Evolutionary conservation across 1,140 invertebrate genomes (phyloP), one percentile per base, ranked within the genome.

Genomic region (Leptopilina clavipes): DNA sequence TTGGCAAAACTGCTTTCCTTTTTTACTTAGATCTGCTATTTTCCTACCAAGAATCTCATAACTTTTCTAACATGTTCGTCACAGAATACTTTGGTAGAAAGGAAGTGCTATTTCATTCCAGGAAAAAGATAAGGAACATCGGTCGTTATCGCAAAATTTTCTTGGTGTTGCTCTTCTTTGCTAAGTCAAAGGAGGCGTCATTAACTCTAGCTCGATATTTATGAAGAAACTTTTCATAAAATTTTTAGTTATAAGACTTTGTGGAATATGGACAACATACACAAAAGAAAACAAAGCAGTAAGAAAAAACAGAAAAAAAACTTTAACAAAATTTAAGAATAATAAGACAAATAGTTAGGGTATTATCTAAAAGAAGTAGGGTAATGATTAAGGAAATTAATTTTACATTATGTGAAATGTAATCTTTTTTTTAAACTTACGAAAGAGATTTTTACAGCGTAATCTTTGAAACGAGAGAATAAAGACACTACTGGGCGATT

Each of bases 391-490:
- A 31, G 25, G 5, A 31, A 31, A 31, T 31, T 31, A 31, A 31
- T 2, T 31, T 31, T 31, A 31, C 1, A 31, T 31, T 31, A 31
- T 31, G 25, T 31, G 5, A 31, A 31, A 31, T 31, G 25, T 31
- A 31, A 31, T 31, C 25, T 2, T 31, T 31, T 31, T 31, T 31
- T 31, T 31, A 31, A 31, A 31, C 25, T 31, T 31, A 31, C 1
- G 25, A n/a, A n/a, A 31, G 25, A 31, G 25, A 31, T 31, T 31
- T 31, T 31, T 31, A 31, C 25, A 5, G 25, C 25, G 25, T 31
- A 31, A 31, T 65, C 25, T 65, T n/a, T 40, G 14, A n/a, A 65
- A 65, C 25, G 59, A 65, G 59, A 37, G 25, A 65, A 65, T 65
- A 12, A 65, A 65, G 59, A 31, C 25, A 65, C 59, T 65, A 31